phyloP scores from a whole-genome alignment of 2,113 vertebrate genomes.

The Callospermophilus lateralis region DNA sequence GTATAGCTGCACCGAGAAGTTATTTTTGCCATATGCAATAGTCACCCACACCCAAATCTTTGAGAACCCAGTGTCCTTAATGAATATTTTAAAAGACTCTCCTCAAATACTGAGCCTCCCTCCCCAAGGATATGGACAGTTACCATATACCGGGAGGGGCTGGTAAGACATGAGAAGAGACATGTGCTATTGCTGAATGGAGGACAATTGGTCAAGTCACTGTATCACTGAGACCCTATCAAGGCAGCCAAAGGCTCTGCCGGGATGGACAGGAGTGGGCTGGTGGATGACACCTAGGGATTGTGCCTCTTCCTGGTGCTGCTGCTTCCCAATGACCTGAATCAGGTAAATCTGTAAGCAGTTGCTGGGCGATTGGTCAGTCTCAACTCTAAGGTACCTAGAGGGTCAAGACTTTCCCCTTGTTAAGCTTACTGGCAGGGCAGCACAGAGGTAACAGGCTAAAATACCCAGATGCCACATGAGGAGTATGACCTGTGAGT shows the following conservation, averaged over 20 bases:
- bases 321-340: background rate
- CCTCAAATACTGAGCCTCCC: background rate
- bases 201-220: background rate
- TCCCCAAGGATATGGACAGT: background rate
- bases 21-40: background rate
- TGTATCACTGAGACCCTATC: background rate
- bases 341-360: background rate
- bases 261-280: background rate
- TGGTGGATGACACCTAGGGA: background rate
- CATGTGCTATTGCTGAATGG: background rate
- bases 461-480: background rate
- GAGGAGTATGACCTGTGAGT: background rate
- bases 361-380: background rate
- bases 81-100: too few relatives aligned
- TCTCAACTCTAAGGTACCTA: background rate
- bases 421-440: background rate
- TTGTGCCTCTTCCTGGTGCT: background rate
- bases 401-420: background rate
- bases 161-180: background rate
- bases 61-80: background rate
- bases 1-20: background rate
- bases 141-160: background rate
- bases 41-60: background rate
- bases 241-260: background rate
- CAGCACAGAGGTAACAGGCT: background rate